Evolutionary conservation across 2,797 vertebrate genomes (phyloP), one percentile per base, ranked within the genome.

Genomic region (Pyrocephalus nanus): DNA sequence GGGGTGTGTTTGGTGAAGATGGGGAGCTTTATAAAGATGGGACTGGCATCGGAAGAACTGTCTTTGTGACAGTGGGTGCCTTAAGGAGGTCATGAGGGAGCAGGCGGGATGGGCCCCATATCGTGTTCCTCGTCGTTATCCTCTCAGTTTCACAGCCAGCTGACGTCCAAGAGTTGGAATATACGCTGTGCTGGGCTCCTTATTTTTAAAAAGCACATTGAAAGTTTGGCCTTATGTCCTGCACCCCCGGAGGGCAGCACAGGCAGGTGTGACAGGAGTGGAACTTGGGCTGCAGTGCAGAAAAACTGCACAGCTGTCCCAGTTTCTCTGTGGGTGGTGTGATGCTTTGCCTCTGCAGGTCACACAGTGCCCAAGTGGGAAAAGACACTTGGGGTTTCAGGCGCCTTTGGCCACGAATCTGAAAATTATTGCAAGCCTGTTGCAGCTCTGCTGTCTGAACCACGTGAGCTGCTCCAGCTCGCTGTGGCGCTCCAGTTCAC

Each of bases 1-100:
- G 42, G 42, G 26, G 11, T 3, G 22, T 7, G 20, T 26, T 50
- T 10, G 54, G 3, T 30, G 71, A 19, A 14, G 23, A 14, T 12
- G 6, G 14, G 53, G 21, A 51, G 32, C 25, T n/a, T 25, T 29
- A 1, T 8, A 21, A 18, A 47, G 57, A 1, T 40, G 12, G 26
- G 15, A 7, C 17, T 10, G 15, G 22, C 8, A 1, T 13, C 1
- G 4, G 34, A 34, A 47, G 69, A 58, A 3, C 34, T 11, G 0
- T 14, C 18, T 23, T 21, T 21, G 4, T 20, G 29, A 23, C 4
- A 12, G 3, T 7, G 3, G 18, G 21, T 42, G 43, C 23, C 16
- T 8, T 57, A 36, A 65, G n/a, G 77, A 64, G 78, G 82, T 38
- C 66, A 15, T 3, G 2, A 15, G 50, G 40, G 22, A 40, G 72